Evolutionary conservation across 2,797 vertebrate genomes (phyloP), one percentile per base, ranked within the genome.

Genomic region (Cuniculus paca): DNA sequence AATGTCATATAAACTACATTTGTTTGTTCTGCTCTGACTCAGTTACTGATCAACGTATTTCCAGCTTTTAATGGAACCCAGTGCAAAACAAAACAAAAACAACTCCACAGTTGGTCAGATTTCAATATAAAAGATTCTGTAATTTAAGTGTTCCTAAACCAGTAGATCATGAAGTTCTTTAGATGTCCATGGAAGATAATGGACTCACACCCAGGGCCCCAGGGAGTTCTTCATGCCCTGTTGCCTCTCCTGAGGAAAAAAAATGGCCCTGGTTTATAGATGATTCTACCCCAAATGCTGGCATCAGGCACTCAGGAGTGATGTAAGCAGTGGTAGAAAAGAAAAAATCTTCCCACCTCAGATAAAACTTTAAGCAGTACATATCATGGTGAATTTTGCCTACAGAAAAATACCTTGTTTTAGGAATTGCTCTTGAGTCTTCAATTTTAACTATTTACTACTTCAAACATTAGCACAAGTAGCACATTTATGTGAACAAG

Each of bases 41-140:
- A 50, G 14, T 72, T 39, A 79, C 36, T 94, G 39, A 75, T 17
- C 48, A 58, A 75, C 88, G n/a, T 39, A 94, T 60, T 79, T 94
- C 42, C 10, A 74, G 54, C 34, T 34, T 65, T 60, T 3, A 86
- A 70, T 58, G 39, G 39, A 85, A 50, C 31, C 36, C 36, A 65
- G 54, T 26, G 65, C 8, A n/a, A 79, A 79, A 60, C 31, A 93
- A 78, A 91, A 42, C 19, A 82, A 31, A 91, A 82, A 20, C 24
- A 74, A 65, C 24, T 36, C 63, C 14, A 14, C 31, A 8, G 7
- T 70, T 88, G n/a, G 45, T 50, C 63, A 74, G 85, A n/a, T 10
- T 84, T 84, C 12, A 50, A 16, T 65, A 22, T 63, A 80, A 65
- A 34, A 92, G 39, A 34, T 74, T 61, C 36, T 78, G 48, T 26